These are phyloP conservation scores for Drosophila limbata DNA, from an alignment of 2,888 invertebrate genomes.

Conservation along the genomic window DNA sequence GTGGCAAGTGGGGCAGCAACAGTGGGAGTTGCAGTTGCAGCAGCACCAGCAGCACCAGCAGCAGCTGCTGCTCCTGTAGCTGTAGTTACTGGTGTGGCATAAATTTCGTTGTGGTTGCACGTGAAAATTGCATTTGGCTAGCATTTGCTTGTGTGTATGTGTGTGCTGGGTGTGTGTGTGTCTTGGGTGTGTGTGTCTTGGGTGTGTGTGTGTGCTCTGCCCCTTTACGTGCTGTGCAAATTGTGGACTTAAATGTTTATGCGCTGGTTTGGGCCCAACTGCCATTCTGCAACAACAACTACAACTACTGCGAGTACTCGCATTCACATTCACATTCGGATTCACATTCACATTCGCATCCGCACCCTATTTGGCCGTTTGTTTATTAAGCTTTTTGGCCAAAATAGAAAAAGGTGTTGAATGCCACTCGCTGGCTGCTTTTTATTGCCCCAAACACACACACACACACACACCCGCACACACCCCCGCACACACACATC, in stretches of 20 bases:
- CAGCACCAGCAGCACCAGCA: slow-evolving; percentile 26
- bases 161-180: slow-evolving; percentile 22
- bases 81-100: slow-evolving; percentile 74
- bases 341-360: slow-evolving; percentile 45
- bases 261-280: slow-evolving; percentile 59
- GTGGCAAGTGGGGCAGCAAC: slow-evolving; percentile 33
- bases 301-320: slow-evolving; percentile 14
- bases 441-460: slow-evolving; percentile 65
- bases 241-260: slow-evolving; percentile 83
- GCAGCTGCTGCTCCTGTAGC: slow-evolving; percentile 32
- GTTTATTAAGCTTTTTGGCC: slow-evolving; percentile 77
- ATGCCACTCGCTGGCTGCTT: slow-evolving; percentile 78
- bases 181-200: slow-evolving; percentile 30
- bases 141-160: slow-evolving; percentile 50
- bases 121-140: slow-evolving; percentile 80
- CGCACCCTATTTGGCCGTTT: slow-evolving; percentile 72
- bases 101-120: slow-evolving; percentile 82
- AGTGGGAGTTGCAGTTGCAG: neutral
- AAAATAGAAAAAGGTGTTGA: slow-evolving; percentile 77
- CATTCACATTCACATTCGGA: slow-evolving; percentile 21
- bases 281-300: slow-evolving; percentile 15
- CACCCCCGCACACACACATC: slow-evolving; percentile 19
- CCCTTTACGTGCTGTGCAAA: slow-evolving; percentile 73
- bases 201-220: slow-evolving; percentile 31
- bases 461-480: slow-evolving; percentile 20